Conservation (phyloP, 2,113 vertebrate species). For the Ranitomeya variabilis region DNA sequence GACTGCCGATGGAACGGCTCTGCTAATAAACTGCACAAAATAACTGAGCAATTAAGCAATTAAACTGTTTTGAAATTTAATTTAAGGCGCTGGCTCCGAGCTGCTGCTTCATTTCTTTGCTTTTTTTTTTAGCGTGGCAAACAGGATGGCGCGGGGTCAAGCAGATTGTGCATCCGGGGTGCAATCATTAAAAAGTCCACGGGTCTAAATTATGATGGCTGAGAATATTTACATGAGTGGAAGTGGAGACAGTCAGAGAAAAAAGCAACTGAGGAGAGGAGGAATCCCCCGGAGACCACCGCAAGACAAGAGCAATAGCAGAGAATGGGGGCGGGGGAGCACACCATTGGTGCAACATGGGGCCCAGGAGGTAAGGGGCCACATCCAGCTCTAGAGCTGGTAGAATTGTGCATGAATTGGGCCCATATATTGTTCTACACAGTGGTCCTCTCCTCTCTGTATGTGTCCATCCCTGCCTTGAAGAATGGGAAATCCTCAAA, state of each 20-base stretch:
- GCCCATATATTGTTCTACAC: too few species aligned
- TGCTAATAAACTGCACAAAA: constrained; percentile 83
- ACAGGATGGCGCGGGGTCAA: neutral
- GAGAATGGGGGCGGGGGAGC: too few species aligned
- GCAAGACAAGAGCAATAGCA: neutral
- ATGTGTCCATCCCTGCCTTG: too few species aligned
- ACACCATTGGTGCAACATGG: too few species aligned
- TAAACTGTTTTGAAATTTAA: constrained; percentile 83
- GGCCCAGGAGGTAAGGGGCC: too few species aligned
- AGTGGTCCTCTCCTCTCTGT: too few species aligned
- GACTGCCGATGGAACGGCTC: constrained; percentile 80
- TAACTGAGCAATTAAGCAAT: constrained; percentile 88
- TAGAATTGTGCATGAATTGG: too few species aligned
- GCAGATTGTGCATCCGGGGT: neutral
- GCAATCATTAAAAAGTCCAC: neutral
- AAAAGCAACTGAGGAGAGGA: neutral
- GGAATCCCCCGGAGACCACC: neutral
- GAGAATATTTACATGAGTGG: constrained; percentile 27
- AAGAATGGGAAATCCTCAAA: too few species aligned
- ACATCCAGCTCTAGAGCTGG: too few species aligned
- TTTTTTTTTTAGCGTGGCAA: neutral
- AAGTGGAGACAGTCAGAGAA: neutral
- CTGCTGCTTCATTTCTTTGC: constrained; percentile 58
- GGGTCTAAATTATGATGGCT: constrained; percentile 33
- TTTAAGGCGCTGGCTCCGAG: constrained; percentile 74